Percentiles rank a stretch among this genome's conserved stretches.
Conservation (phyloP, 2,113 vertebrate genomes). For the Myotis lucifugus region DNA sequence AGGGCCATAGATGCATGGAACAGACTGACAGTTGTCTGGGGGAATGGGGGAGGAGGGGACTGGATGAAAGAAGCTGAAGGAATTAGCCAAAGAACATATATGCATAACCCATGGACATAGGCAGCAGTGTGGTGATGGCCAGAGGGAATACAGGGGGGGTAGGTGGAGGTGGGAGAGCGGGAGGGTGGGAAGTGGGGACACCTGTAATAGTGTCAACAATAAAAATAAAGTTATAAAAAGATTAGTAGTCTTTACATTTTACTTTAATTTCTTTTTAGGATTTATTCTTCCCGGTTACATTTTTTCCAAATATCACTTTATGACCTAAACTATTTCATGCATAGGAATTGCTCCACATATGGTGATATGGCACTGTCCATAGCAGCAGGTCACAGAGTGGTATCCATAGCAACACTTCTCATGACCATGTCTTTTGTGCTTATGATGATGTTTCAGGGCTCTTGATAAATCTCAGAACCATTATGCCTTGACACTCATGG, state of each 20-base stretch:
- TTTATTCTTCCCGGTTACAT: background rate
- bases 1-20: background rate
- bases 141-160: background rate
- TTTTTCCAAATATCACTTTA: background rate
- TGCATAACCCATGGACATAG: background rate
- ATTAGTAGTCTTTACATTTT: background rate
- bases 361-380: background rate
- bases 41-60: background rate
- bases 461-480: constrained; percentile 89
- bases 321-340: background rate
- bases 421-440: background rate
- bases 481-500: constrained; percentile 88
- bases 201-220: background rate
- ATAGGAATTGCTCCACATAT: background rate
- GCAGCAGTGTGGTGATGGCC: background rate
- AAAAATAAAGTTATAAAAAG: background rate
- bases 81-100: background rate
- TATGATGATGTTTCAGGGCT: constrained; percentile 89
- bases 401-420: background rate
- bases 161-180: background rate
- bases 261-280: background rate
- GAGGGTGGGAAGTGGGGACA: background rate
- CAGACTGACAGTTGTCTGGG: background rate
- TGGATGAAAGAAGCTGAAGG: background rate
- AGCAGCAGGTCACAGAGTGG: background rate